Conservation (phyloP, 2,797 vertebrate species). For the Neoniphon sammara region DNA sequence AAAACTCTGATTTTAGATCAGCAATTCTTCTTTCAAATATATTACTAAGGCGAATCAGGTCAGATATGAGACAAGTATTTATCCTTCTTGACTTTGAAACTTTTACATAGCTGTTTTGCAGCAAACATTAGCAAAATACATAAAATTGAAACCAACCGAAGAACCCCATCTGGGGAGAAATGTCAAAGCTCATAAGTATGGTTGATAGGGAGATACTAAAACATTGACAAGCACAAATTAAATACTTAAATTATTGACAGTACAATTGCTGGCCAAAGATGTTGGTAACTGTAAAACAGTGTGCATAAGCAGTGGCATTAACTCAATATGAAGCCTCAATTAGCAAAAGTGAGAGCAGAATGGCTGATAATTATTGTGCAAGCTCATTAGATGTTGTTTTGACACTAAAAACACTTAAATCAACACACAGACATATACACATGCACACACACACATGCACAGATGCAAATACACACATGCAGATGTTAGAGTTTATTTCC, state of each 20-base stretch:
- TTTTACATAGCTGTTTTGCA: conserved; percentile 37
- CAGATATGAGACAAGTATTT: conserved; percentile 7
- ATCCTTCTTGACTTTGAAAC: conserved; percentile 63
- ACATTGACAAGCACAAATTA: conserved; percentile 72
- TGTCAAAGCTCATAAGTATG: conserved; percentile 74
- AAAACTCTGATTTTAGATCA: neutral
- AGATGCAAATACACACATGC: conserved; percentile 71
- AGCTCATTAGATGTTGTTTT: conserved; percentile 81
- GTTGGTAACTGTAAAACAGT: conserved; percentile 67
- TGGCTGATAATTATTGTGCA: conserved; percentile 81
- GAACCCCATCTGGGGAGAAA: conserved; percentile 70
- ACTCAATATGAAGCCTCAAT: conserved; percentile 77
- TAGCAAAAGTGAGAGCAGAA: conserved; percentile 78
- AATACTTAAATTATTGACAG: conserved; percentile 74
- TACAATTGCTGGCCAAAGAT: conserved; percentile 66
- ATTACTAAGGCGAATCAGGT: conserved; percentile 4
- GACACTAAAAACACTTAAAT: conserved; percentile 78
- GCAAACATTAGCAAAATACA: conserved; percentile 34
- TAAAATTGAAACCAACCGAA: conserved; percentile 61
- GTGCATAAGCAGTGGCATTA: conserved; percentile 63
- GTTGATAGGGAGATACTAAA: conserved; percentile 77
- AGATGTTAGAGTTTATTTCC: conserved; percentile 75
- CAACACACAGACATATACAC: conserved; percentile 45
- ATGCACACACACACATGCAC: conserved; percentile 53
- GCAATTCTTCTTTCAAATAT: neutral